Conservation (phyloP, 2,113 vertebrate species). For the Murina feae region DNA sequence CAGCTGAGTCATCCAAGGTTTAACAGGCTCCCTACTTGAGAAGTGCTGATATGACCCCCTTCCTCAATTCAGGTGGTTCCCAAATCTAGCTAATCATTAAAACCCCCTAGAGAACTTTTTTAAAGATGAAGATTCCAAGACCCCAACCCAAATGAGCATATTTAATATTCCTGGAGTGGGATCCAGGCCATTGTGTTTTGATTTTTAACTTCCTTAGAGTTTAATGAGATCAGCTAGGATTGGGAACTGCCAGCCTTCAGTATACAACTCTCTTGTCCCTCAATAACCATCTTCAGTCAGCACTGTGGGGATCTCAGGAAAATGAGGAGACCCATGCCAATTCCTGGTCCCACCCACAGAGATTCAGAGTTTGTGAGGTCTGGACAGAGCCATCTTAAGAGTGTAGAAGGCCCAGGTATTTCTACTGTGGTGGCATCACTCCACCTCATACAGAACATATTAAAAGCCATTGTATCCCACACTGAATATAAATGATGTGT, state of each 20-base stretch:
- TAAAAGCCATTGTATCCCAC: background rate
- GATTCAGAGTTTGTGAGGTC: background rate
- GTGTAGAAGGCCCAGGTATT: background rate
- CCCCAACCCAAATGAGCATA: background rate
- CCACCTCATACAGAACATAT: background rate
- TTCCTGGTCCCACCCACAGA: background rate
- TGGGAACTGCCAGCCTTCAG: background rate
- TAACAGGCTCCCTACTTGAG: background rate
- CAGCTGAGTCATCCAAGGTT: background rate
- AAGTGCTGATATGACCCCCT: background rate
- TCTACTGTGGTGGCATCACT: background rate
- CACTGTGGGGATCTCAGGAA: background rate
- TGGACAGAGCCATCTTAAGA: background rate
- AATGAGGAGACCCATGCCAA: background rate
- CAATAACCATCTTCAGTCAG: background rate
- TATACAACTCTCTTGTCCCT: background rate
- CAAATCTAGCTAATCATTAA: background rate
- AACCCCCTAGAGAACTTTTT: background rate
- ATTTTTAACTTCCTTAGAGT: background rate
- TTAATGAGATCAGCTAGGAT: background rate
- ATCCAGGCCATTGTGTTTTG: background rate
- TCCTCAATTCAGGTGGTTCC: background rate
- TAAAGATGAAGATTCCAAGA: background rate
- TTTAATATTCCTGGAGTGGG: background rate
- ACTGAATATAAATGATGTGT: background rate